Conservation (phyloP, 2,797 vertebrate species). For the Paratrypauchen microcephalus region DNA sequence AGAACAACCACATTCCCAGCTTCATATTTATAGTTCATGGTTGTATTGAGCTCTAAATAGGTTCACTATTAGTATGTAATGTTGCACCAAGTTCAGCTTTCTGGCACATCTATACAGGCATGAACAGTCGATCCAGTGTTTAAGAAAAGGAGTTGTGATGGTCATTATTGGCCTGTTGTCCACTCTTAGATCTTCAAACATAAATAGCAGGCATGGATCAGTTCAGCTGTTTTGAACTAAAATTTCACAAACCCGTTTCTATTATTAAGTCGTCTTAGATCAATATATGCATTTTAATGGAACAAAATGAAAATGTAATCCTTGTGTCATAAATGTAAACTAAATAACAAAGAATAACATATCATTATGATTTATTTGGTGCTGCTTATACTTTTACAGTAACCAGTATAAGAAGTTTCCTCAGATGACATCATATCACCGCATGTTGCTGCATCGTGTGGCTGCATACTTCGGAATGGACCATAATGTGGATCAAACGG, state of each 20-base stretch:
- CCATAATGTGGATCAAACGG: slow-evolving; percentile 98
- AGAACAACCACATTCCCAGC: slow-evolving; percentile 29
- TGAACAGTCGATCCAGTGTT: neutral
- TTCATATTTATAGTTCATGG: slow-evolving; percentile 48
- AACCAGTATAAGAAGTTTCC: slow-evolving; percentile 99
- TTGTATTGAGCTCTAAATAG: slow-evolving; percentile 37
- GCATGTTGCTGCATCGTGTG: slow-evolving; percentile 97
- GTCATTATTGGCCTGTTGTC: no score
- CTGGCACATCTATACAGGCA: slow-evolving; percentile 4
- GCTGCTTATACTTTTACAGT: slow-evolving; percentile 66
- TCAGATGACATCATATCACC: slow-evolving; percentile 99
- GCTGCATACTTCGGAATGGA: slow-evolving; percentile 99
- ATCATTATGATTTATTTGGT: neutral
- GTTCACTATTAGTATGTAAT: slow-evolving; percentile 22
- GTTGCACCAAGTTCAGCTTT: slow-evolving; percentile 10
- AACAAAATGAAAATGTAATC: no score
- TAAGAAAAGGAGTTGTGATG: neutral
- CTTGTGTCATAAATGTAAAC: no score
- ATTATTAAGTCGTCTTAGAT: no score
- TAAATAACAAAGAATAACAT: neutral
- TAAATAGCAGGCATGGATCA: no score
- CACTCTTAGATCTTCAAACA: no score
- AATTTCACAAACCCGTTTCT: no score
- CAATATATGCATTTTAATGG: no score
- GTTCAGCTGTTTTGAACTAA: no score